Percentiles rank a stretch among this genome's conserved stretches.
Evolutionary conservation across 2,888 invertebrate species (phyloP).

Genomic region (Chalcosyrphus nemorum): DNA sequence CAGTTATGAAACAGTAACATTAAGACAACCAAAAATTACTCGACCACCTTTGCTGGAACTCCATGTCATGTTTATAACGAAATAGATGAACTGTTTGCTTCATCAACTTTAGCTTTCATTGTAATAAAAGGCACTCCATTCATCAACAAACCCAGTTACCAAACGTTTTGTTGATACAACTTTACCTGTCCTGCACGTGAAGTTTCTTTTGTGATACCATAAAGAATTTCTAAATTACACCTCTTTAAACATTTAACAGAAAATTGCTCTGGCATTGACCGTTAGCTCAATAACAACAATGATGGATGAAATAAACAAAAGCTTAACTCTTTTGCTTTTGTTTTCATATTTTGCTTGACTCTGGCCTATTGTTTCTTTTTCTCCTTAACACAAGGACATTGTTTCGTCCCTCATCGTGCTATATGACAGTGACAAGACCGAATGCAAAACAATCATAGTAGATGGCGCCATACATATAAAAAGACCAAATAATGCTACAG

Average conservation of each 20-base stretch:
- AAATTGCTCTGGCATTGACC: constrained; percentile 26
- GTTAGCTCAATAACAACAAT: constrained; percentile 13
- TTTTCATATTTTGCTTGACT: background rate
- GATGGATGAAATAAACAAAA: constrained; percentile 33
- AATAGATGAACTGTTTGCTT: no score
- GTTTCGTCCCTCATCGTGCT: constrained; percentile 13
- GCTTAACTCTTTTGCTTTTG: constrained; percentile 16
- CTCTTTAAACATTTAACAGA: background rate
- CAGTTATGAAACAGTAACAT: no score
- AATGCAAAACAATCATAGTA: constrained; percentile 47
- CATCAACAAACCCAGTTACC: no score
- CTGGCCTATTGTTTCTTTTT: constrained; percentile 33
- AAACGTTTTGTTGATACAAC: no score
- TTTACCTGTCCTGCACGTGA: background rate
- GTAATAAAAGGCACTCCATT: no score
- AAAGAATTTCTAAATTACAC: background rate
- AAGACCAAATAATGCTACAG: background rate
- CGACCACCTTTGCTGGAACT: no score
- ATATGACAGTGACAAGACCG: constrained; percentile 42
- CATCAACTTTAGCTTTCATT: no score
- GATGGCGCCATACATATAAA: constrained; percentile 11
- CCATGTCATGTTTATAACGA: no score
- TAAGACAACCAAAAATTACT: no score
- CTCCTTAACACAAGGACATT: constrained; percentile 36
- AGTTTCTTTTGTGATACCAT: background rate